Percentiles rank a stretch among this genome's conserved stretches.
Evolutionary conservation across 1,140 invertebrate genomes (phyloP).

Genomic region (Mylabris phalerata): DNA sequence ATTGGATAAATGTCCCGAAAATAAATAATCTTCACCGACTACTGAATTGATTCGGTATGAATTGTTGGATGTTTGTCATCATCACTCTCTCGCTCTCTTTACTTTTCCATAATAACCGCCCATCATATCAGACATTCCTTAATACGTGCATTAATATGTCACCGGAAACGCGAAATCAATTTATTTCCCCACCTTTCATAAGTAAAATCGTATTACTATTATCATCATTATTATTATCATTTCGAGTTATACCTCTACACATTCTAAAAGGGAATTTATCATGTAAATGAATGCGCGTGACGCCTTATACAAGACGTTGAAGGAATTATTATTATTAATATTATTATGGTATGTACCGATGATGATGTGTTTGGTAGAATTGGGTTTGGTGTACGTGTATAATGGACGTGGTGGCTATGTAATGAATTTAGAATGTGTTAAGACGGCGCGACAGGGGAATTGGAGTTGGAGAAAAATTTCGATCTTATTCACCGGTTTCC

Average conservation of each 20-base stretch:
- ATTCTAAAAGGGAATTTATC: conserved; percentile 36
- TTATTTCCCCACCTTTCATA: conserved; percentile 39
- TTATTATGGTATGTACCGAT: conserved; percentile 11
- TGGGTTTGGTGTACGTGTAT: conserved; percentile 6
- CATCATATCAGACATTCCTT: no score
- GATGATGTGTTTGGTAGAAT: conserved; percentile 2
- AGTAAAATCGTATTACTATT: conserved; percentile 34
- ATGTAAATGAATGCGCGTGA: conserved; percentile 37
- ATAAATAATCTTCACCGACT: no score
- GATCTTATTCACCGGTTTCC: neutral
- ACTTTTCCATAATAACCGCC: no score
- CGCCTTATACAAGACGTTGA: neutral
- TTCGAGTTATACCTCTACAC: conserved; percentile 17
- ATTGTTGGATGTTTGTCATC: no score
- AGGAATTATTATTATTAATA: conserved; percentile 7
- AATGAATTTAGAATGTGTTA: conserved; percentile 20
- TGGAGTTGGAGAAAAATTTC: conserved; percentile 3
- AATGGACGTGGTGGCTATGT: conserved; percentile 16
- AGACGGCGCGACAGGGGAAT: neutral
- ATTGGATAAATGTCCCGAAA: no score
- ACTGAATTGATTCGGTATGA: no score
- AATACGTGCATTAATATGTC: conserved; percentile 41
- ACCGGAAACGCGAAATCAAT: conserved; percentile 41
- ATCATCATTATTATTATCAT: conserved; percentile 22
- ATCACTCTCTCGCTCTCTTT: no score